These are phyloP conservation scores for Diplazon laetatorius DNA, from an alignment of 2,888 invertebrate species.

Conservation along the genomic window DNA sequence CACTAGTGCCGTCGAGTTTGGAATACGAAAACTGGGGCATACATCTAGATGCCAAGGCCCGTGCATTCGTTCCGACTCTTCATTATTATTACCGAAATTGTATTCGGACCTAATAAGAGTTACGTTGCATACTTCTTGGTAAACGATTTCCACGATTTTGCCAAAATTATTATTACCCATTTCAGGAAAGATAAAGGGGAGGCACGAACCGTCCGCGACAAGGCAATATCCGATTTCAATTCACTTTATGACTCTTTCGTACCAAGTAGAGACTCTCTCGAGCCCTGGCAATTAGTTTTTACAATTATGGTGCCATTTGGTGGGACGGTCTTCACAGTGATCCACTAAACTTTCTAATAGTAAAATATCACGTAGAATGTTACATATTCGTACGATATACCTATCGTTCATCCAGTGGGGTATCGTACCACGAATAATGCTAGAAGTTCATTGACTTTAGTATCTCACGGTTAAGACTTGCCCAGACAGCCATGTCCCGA, in stretches of 20 bases:
- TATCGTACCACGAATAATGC: slow-evolving; percentile 8
- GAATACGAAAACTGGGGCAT: slow-evolving; percentile 34
- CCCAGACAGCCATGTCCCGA: slow-evolving; percentile 29
- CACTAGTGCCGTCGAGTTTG: slow-evolving; percentile 2
- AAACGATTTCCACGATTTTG: neutral
- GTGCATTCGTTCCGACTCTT: slow-evolving; percentile 3
- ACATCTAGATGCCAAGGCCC: neutral
- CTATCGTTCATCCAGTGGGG: neutral
- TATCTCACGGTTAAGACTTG: slow-evolving; percentile 38
- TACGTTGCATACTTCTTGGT: slow-evolving; percentile 1
- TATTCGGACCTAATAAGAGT: slow-evolving; percentile 25
- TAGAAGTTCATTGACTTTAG: too few relatives aligned
- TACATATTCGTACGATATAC: neutral
- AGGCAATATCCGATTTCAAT: neutral
- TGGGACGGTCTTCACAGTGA: neutral
- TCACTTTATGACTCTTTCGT: neutral
- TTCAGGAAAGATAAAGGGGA: neutral
- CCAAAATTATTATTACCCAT: neutral
- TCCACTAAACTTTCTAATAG: neutral
- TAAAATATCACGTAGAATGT: neutral
- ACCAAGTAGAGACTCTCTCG: too few relatives aligned
- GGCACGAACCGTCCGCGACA: neutral
- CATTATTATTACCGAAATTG: slow-evolving; percentile 28
- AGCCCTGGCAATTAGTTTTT: neutral
- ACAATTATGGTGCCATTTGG: neutral